Evolutionary conservation across 2,888 invertebrate genomes (phyloP), one percentile per base, ranked within the genome.

Genomic region (Agriopis marginaria): DNA sequence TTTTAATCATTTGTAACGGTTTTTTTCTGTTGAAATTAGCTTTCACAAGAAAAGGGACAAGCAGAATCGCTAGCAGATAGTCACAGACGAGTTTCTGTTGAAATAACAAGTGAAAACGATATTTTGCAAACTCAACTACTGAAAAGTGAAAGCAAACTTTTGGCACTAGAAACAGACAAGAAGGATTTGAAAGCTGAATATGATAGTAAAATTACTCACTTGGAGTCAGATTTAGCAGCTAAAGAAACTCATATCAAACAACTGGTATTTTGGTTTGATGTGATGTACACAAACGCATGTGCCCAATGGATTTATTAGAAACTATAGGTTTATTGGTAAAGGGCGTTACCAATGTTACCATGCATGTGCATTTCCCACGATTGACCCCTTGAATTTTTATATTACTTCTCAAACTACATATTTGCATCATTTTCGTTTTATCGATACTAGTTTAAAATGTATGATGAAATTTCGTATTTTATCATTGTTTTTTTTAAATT

Each of bases 201-300:
- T 73, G 95, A 96, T 77, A 92, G 89, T 73, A 97, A 95, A 91
- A 95, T 95, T 76, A 95, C 94, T 82, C 94, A 90, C 74, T 94
- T 93, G 88, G 96, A 95, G 87, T 95, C 93, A 69, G 95, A 93
- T 68, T 90, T 96, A 83, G 91, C 94, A 67, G 94, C 94, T 49
- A 96, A 96, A 92, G 95, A 95, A 77, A 92, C 91, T 80, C 94
- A 95, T 84, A 95, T 96, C 75, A 95, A 95, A 79, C 95, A 95
- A 89, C 89, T 96, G 95, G 96, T 96, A 95, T 78, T 80, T 79
- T 17, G 67, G 62, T 73, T 72, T 51, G 10, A 66, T 60, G 68
- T 73, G 64, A 61, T 50, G 50, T 62, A 17, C 42, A 49, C 64
- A 66, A 72, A n/a, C 49, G 71, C 70, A 72, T 74, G 72, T 42